phyloP scores from a whole-genome alignment of 2,113 vertebrate genomes.

The Oryzias curvinotus region DNA sequence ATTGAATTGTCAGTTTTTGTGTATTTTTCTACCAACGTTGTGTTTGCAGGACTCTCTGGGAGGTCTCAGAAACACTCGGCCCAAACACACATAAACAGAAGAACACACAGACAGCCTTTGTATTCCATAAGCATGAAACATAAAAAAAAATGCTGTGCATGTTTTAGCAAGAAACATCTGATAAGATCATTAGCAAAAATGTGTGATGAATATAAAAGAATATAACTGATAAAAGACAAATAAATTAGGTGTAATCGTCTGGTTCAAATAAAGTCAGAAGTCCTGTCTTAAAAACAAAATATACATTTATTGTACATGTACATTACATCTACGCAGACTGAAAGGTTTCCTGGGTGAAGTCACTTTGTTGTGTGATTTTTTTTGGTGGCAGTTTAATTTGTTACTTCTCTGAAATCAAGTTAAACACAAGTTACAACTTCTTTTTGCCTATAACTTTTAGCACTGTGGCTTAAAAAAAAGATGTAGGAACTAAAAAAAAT shows the following conservation, averaged over 20 bases:
- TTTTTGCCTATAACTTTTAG: too few species aligned
- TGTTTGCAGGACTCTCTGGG: slow-evolving; percentile 54
- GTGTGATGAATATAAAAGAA: neutral
- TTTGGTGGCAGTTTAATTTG: too few species aligned
- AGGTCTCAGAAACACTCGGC: slow-evolving; percentile 54
- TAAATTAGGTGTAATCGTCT: neutral
- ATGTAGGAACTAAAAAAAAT: too few species aligned
- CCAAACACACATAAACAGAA: slow-evolving; percentile 36
- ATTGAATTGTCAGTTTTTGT: slow-evolving; percentile 24
- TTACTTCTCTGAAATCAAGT: too few species aligned
- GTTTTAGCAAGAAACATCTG: neutral
- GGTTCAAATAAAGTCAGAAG: too few species aligned
- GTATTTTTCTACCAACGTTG: slow-evolving; percentile 32
- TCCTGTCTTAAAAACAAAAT: too few species aligned
- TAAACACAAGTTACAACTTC: too few species aligned
- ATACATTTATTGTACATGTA: too few species aligned
- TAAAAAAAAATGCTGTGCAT: neutral
- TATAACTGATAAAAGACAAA: neutral
- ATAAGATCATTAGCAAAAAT: neutral
- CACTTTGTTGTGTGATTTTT: too few species aligned
- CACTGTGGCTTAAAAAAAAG: too few species aligned
- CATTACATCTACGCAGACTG: too few species aligned
- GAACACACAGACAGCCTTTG: slow-evolving; percentile 25
- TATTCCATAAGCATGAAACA: slow-evolving; percentile 1
- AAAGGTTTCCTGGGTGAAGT: too few species aligned